Evolutionary conservation across 2,113 vertebrate species (phyloP), one percentile per base, ranked within the genome.

Genomic region (Mesitornis unicolor): DNA sequence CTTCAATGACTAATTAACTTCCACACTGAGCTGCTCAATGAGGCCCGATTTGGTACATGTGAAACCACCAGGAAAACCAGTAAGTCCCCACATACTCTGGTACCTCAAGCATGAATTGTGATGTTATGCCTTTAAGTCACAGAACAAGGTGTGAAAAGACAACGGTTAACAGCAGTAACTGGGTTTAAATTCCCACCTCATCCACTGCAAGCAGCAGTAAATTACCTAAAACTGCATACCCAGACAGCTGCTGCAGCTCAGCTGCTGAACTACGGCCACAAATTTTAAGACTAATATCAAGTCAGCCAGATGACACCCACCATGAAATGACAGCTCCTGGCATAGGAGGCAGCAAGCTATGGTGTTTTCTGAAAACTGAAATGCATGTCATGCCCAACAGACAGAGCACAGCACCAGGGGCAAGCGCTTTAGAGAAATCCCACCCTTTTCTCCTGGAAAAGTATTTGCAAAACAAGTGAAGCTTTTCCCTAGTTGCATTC

Each of bases 61-160:
- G n/a, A 82, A 75, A 70, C 25, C 25, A 59, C 11, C 17, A 81
- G 20, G 19, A 81, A 76, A 16, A 43, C 1, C 20, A 80, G 10
- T 7, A 69, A 43, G 4, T 16, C 28, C 22, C 15, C 28, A 20
- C 24, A 21, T 50, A 75, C 64, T 81, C 80, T 21, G 31, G 51
- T 67, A 48, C 10, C n/a, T 75, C 29, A 63, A 53, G 45, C 26
- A 65, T 6, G 42, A 96, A 56, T 40, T 68, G 56, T 74, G 33
- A 63, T 36, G 24, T 77, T 89, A 43, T 16, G n/a, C 68, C 77
- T 86, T 38, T 53, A 81, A 70, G 65, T 64, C 75, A 81, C 59
- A 85, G 59, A 64, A 54, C 22, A 60, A 92, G 68, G 73, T 89
- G 68, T 61, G 67, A 81, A 87, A 71, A 91, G 68, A 85, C 60